These are phyloP conservation scores for Lethenteron reissneri DNA, from an alignment of 2,113 vertebrate species.

Conservation along the genomic window DNA sequence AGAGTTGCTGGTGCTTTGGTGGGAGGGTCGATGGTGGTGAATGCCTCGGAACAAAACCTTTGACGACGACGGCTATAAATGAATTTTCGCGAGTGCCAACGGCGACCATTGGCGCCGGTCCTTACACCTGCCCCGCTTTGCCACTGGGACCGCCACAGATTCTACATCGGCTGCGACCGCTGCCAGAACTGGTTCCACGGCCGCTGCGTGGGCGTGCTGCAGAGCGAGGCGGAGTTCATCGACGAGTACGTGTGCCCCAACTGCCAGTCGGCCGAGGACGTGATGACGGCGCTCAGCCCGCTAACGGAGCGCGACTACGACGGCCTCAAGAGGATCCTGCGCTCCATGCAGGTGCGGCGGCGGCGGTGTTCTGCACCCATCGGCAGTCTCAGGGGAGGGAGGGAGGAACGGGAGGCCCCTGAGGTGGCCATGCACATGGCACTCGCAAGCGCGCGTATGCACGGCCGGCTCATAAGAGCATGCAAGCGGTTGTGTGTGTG, in stretches of 20 bases:
- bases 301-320: constrained; percentile 92
- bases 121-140: too few species aligned
- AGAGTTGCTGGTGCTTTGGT: neutral
- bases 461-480: too few species aligned
- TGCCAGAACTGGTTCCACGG: constrained; percentile 99
- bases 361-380: too few species aligned
- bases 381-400: too few species aligned
- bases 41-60: neutral
- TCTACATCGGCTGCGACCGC: constrained; percentile 92
- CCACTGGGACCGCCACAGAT: constrained; percentile 26
- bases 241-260: constrained; percentile 91
- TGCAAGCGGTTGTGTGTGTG: too few species aligned
- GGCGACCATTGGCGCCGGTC: too few species aligned
- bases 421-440: too few species aligned
- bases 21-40: neutral
- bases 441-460: too few species aligned
- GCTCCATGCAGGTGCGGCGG: constrained; percentile 56
- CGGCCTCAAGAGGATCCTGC: constrained; percentile 69
- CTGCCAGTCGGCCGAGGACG: constrained; percentile 93
- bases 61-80: too few species aligned
- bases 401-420: too few species aligned
- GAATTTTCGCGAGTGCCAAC: too few species aligned
- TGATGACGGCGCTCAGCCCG: constrained; percentile 89
- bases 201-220: constrained; percentile 88
- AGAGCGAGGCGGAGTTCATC: constrained; percentile 89